A percentile compares a stretch with the other conserved stretches of the same genome.
Evolutionary conservation across 2,888 invertebrate species (phyloP).

Genomic region (Periphyllus acericola): DNA sequence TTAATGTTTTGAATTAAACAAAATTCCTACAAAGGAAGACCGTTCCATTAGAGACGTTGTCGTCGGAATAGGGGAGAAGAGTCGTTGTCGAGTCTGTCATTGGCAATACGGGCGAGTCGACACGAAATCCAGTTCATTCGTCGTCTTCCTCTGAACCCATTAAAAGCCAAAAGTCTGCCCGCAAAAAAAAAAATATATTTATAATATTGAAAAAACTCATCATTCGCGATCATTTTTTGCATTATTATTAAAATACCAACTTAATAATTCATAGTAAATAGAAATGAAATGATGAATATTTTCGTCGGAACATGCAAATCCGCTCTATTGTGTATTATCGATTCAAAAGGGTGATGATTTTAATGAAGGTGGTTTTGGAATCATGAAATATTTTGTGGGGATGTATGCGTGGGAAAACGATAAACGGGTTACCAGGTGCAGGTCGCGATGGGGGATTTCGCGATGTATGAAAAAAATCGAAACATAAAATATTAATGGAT

Average conservation of each 20-base stretch:
- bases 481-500: conserved; percentile 53
- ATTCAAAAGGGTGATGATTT: conserved; percentile 16
- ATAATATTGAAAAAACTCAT: conserved; percentile 9
- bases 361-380: conserved; percentile 26
- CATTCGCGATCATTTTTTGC: background rate
- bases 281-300: conserved; percentile 23
- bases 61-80: background rate
- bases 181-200: background rate
- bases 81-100: conserved; percentile 45
- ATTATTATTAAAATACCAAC: background rate
- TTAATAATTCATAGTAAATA: conserved; percentile 16
- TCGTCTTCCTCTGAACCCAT: conserved; percentile 22
- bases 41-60: conserved; percentile 53
- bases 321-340: conserved; percentile 37
- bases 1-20: conserved; percentile 54
- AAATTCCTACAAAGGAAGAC: conserved; percentile 38
- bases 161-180: background rate
- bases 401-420: conserved; percentile 47
- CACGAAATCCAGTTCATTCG: conserved; percentile 37
- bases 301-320: conserved; percentile 19
- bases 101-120: conserved; percentile 41
- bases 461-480: conserved; percentile 20
- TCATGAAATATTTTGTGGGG: conserved; percentile 7
- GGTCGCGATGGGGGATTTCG: conserved; percentile 28
- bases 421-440: conserved; percentile 50